Base-by-base conservation (phyloP, 2,888 invertebrate genomes). In the Magallana nippona region DNA sequence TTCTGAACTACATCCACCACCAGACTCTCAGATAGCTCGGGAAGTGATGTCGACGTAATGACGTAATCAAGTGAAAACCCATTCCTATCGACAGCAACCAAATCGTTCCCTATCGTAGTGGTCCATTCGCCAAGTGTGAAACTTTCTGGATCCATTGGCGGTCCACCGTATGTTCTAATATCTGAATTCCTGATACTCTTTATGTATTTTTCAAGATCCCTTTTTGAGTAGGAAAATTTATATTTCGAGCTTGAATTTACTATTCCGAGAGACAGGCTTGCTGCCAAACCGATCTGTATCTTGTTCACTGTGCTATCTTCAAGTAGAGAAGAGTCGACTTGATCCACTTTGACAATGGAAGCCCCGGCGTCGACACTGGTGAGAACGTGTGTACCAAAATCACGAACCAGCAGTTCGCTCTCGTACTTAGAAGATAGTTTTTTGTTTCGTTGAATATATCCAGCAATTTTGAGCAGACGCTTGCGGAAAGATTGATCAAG, bases 331-430 rank as follows among this genome's bases (percentile, higher is more conserved):
- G 85, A 83, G 15, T 86, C 87, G 0, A 91, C 71, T n/a, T 89
- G 87, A 80, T 91, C 91, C 10, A 88, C 80, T 84, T 91, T 87
- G 1, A 85, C 86, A 11, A 91, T 10, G 27, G 86, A 87, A 1
- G 91, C 91, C 3, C 92, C 92, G 1, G 91, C 91, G 63, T 90
- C 89, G 0, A 91, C 88, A 82, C 90, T 89, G 32, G 90, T 91
- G 27, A 91, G 85, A 78, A 91, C 86, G 84, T 92, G 92, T 1
- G 92, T 91, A n/a, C 93, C 92, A 82, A 90, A 93, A 82, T 92
- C 92, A 71, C 92, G 87, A 13, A 92, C 90, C 0, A 93, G 83
- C 13, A 92, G 85, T 86, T 93, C 90, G 77, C 91, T 88, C 78
- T 90, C 89, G 88, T 91, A 93, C 2, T 88, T 80, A 0, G 92